Evolutionary conservation across 64 coral and sea anemone genomes (phyloP), one percentile per base, ranked within the genome.

Genomic region (Actinia equina): DNA sequence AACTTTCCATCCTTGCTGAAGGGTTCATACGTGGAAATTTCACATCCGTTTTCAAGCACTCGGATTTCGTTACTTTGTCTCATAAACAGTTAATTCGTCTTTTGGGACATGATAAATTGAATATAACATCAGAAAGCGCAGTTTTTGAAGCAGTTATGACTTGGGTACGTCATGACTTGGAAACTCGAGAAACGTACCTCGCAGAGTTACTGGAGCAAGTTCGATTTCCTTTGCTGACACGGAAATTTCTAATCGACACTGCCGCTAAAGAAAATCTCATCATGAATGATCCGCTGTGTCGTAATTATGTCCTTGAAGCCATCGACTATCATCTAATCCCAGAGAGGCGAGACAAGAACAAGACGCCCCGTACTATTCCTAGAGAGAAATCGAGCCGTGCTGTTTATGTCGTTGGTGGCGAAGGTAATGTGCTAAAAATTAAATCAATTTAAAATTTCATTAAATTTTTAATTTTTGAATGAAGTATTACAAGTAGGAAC

Each of bases 251-350:
- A 43, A 99, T 94, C 52, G 96, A 99, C 70, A 94, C 88, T n/a
- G 90, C 90, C 2, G 93, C 93, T 0, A 90, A 92, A 92, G 96
- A 99, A 23, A 87, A 99, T 26, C 67, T 99, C 7, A 88, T 99
- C 46, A 92, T 99, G 90, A 80, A 87, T 46, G 91, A 95, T n/a
- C 45, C 74, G 5, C 63, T 78, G 18, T 99, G 96, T 58, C 90
- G 96, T 4, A 55, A 95, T 25, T 99, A 87, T 70, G 93, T 99
- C 10, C 83, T 95, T 52, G 96, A 99, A 74, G 93, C 96, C 10
- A 95, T 95, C 18, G 90, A 94, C 37, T 99, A 93, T 86, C 96
- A 99, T 89, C 71, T 99, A 0, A 94, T 95, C 77, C 96, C 96
- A 16, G 96, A 99, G 62, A 43, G 93, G 80, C 44, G 96, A 52